A percentile compares a stretch with the other conserved stretches of the same genome.
Conservation (phyloP, 53 echinoderm and acorn worm genomes). For the Stichopus horrens region DNA sequence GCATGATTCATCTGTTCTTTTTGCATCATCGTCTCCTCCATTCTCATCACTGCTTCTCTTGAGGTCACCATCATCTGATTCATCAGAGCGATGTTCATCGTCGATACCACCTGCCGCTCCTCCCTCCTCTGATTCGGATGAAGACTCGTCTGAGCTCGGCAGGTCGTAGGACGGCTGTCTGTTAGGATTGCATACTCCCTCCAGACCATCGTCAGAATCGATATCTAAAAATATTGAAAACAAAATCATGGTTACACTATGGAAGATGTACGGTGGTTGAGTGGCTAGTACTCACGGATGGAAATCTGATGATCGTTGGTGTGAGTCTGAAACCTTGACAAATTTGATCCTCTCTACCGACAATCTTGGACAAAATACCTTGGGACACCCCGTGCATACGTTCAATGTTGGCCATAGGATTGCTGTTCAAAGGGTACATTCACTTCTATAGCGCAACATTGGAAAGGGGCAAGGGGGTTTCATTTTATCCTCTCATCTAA, state of each 20-base stretch:
- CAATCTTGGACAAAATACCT: no score
- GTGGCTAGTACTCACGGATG: no score
- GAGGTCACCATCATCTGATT: not conserved
- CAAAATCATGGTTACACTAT: not conserved
- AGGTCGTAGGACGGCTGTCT: constrained; percentile 66
- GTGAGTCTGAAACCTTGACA: no score
- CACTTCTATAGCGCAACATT: no score
- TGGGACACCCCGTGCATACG: no score
- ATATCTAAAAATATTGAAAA: not conserved
- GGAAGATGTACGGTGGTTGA: no score
- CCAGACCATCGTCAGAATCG: constrained; percentile 42
- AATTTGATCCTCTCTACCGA: no score
- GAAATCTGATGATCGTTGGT: no score
- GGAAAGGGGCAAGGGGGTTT: no score
- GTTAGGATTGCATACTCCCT: constrained; percentile 68
- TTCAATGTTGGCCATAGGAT: no score
- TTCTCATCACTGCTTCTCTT: not conserved
- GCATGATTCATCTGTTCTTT: not conserved
- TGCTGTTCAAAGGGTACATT: no score
- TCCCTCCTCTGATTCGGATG: constrained; percentile 43
- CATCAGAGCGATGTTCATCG: not conserved
- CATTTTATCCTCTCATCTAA: no score
- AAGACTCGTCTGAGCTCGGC: constrained; percentile 57
- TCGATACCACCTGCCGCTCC: not conserved
- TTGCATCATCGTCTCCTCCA: not conserved